phyloP scores from a whole-genome alignment of 2,113 vertebrate species.

The Neolamprologus fasciatus region DNA sequence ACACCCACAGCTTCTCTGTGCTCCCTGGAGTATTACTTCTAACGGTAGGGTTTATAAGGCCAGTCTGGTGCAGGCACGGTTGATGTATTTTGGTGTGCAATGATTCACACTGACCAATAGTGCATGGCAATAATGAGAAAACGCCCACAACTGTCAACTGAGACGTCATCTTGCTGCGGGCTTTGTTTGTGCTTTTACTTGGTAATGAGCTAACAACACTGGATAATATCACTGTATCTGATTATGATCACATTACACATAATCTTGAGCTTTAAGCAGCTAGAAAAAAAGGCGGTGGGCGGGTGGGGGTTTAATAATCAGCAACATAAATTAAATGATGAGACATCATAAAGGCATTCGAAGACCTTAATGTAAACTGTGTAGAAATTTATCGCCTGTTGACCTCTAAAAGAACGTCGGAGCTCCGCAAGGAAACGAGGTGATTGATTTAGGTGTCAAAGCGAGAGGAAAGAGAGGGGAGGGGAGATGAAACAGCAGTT shows the following conservation, averaged over 20 bases:
- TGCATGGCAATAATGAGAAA: background rate
- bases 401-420: background rate
- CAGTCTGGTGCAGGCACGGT: slow-evolving; percentile 45
- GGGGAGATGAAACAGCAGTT: slow-evolving; percentile 28
- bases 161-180: background rate
- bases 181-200: background rate
- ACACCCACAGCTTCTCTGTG: slow-evolving; percentile 21
- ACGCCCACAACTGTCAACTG: background rate
- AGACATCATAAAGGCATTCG: background rate
- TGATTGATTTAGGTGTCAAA: slow-evolving; percentile 30
- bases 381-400: background rate
- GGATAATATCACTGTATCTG: background rate
- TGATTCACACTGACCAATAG: slow-evolving; percentile 57
- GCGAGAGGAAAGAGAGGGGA: background rate
- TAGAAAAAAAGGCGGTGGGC: background rate
- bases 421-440: background rate
- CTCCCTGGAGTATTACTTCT: slow-evolving; percentile 50
- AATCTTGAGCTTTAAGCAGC: background rate
- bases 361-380: background rate
- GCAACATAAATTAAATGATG: background rate
- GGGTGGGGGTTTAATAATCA: background rate
- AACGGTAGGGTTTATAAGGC: slow-evolving; percentile 51
- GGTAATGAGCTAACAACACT: background rate
- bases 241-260: background rate
- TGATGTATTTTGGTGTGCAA: slow-evolving; percentile 28